Evolutionary conservation across 2,797 vertebrate species (phyloP).

Genomic region (Sebastes elongatus): DNA sequence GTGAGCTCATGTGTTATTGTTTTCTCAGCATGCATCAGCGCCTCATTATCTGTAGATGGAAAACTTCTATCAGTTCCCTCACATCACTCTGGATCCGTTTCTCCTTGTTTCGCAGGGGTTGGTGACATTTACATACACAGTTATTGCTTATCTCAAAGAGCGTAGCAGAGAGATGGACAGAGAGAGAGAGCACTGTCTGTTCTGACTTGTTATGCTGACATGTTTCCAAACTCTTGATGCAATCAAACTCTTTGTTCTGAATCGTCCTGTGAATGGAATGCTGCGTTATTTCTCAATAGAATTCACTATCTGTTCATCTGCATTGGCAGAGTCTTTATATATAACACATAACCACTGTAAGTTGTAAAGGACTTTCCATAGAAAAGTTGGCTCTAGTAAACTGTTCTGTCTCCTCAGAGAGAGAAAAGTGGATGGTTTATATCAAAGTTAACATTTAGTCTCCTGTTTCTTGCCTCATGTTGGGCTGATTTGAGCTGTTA

Average conservation of each 20-base stretch:
- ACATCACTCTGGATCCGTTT: constrained; percentile 18
- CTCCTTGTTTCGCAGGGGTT: constrained; percentile 13
- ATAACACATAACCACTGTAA: neutral
- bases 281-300: neutral
- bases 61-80: constrained; percentile 43
- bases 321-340: neutral
- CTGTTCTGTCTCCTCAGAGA: neutral
- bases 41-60: constrained; percentile 49
- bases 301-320: neutral
- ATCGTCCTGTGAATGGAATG: constrained; percentile 3
- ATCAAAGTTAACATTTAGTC: neutral
- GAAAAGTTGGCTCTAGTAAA: neutral
- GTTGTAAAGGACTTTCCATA: neutral
- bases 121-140: constrained; percentile 54
- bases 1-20: constrained; percentile 73
- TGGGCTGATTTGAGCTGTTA: neutral
- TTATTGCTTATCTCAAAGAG: constrained; percentile 18
- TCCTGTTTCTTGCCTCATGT: neutral
- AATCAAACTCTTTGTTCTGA: constrained; percentile 16
- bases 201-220: neutral
- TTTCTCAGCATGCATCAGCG: constrained; percentile 34
- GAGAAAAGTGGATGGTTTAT: neutral
- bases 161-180: neutral
- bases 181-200: neutral
- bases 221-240: neutral